These are phyloP conservation scores for Drosophila ogumai DNA, from an alignment of 1,140 invertebrate genomes.

Conservation along the genomic window DNA sequence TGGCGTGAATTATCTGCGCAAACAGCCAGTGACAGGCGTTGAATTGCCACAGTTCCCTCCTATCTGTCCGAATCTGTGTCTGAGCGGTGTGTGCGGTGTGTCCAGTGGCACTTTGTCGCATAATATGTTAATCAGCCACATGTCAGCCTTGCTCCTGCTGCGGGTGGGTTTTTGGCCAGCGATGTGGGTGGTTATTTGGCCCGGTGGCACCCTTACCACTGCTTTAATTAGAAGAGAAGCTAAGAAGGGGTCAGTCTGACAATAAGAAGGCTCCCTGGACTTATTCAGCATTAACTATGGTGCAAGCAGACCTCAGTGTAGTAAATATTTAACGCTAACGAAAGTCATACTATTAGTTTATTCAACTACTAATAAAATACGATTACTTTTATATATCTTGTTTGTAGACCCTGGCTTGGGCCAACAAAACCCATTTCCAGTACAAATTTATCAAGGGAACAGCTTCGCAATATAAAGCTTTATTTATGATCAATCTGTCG, in stretches of 20 bases:
- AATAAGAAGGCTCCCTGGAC: no score
- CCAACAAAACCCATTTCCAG: neutral
- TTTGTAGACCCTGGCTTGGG: neutral
- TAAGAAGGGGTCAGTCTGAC: neutral
- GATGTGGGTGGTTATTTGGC: constrained; percentile 33
- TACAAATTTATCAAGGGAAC: constrained; percentile 35
- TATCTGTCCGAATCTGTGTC: constrained; percentile 22
- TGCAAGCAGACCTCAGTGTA: no score
- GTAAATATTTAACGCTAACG: no score
- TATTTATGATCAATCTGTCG: constrained; percentile 74
- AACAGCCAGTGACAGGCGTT: constrained; percentile 81
- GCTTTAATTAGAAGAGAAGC: constrained; percentile 26
- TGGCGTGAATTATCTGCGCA: constrained; percentile 80
- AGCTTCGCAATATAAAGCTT: constrained; percentile 22
- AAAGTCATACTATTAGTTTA: no score
- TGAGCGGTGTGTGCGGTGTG: constrained; percentile 37
- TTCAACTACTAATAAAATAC: no score
- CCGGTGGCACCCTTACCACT: constrained; percentile 3
- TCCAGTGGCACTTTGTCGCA: constrained; percentile 80
- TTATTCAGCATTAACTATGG: neutral
- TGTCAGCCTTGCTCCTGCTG: constrained; percentile 59
- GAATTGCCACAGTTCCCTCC: constrained; percentile 63
- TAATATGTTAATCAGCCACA: constrained; percentile 81
- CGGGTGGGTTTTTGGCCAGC: constrained; percentile 48
- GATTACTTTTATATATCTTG: neutral